Conservation (phyloP, 2,113 vertebrate genomes). For the Fulica atra region DNA sequence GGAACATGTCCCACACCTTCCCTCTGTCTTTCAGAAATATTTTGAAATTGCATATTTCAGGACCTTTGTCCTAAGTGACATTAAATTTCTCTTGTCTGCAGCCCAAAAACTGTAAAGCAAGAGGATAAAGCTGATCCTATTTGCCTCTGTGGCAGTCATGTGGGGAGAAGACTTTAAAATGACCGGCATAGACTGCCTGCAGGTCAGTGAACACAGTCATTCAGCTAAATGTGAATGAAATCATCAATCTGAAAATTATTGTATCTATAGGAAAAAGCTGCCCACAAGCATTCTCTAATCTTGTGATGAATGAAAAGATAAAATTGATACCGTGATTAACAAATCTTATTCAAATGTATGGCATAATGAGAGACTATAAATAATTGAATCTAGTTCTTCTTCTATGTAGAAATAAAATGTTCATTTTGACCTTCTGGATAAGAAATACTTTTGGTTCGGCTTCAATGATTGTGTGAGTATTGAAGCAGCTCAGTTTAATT, state of each 20-base stretch:
- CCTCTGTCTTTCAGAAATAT: neutral
- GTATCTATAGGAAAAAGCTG: neutral
- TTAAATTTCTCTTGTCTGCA: neutral
- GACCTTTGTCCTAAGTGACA: neutral
- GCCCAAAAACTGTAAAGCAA: neutral
- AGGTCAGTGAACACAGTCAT: neutral
- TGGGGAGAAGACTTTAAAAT: neutral
- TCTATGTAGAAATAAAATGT: neutral
- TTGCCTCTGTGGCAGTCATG: neutral
- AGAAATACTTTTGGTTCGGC: neutral
- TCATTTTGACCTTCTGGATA: neutral
- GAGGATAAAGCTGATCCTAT: neutral
- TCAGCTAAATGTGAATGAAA: neutral
- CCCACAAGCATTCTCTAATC: neutral
- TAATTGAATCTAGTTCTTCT: neutral
- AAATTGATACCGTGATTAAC: neutral
- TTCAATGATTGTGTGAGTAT: neutral
- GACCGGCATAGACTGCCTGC: neutral
- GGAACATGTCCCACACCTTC: neutral
- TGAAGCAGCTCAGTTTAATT: neutral
- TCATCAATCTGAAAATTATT: neutral
- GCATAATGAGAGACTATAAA: neutral
- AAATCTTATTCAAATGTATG: neutral
- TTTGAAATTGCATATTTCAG: neutral
- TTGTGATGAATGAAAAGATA: neutral